Base-by-base conservation (phyloP, 2,113 vertebrate genomes). In the Thinocorus orbignyianus region DNA sequence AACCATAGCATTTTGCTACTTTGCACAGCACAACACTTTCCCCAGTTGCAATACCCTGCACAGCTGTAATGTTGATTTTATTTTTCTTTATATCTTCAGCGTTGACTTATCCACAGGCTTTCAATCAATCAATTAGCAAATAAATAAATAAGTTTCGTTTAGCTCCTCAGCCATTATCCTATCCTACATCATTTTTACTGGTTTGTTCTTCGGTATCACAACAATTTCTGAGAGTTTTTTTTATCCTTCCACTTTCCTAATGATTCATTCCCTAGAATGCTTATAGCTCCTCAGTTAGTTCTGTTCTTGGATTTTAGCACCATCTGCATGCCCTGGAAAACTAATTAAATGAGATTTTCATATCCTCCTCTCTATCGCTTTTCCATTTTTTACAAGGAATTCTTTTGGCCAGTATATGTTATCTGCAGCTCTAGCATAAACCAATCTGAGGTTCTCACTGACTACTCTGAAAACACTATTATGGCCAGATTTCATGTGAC, bases 321-420 rank as follows among this genome's bases (percentile, higher is more conserved):
- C 28, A 55, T 48, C 94, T 88, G 73, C 86, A 80, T 76, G 70
- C 42, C 81, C 83, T 76, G 94, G 64, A 90, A 94, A 95, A 90
- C 68, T 93, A 96, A 97, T 94, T 96, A 97, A 93, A 95, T 74
- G 69, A 66, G 44, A 72, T 91, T 81, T 87, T 87, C 52, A 74
- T 87, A 92, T 42, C 52, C 44, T 94, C 20, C n/a, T 81, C 52
- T 77, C 57, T 79, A 76, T 42, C 79, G 35, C 57, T 93, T 91
- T 81, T 85, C 51, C 44, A 82, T 54, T 88, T 94, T 93, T 92
- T 7, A 82, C 64, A 52, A 48, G 39, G 35, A 95, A 79, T 65
- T 52, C 5, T 69, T 93, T 95, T 85, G 85, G 55, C 16, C 65
- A 35, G 13, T 49, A 81, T 23, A 79, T 30, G 26, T 80, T 83